Evolutionary conservation across 30 jellyfish, hydroid and myxozoan genomes (phyloP).

Genomic region (Sanderia malayensis): DNA sequence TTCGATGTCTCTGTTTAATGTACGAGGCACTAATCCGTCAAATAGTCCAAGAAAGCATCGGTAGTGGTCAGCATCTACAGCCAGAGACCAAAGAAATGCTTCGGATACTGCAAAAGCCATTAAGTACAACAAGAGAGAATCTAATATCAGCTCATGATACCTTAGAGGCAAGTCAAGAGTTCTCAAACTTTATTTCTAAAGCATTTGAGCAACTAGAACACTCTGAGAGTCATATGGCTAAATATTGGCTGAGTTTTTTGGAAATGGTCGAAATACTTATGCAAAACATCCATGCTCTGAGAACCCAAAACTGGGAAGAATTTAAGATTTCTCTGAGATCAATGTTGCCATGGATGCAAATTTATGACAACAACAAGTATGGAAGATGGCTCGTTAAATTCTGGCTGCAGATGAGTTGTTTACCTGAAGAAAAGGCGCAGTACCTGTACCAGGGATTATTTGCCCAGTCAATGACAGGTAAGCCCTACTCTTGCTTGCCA

Average conservation of each 20-base stretch:
- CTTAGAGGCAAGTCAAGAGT: slow-evolving; percentile 56
- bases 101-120: too few relatives aligned
- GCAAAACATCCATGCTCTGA: slow-evolving; percentile 30
- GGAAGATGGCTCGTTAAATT: slow-evolving; percentile 26
- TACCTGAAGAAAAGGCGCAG: slow-evolving; percentile 27
- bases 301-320: slow-evolving; percentile 38
- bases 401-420: slow-evolving; percentile 25
- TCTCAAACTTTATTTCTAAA: slow-evolving; percentile 39
- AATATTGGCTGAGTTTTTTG: slow-evolving; percentile 36
- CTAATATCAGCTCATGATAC: slow-evolving; percentile 28
- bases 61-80: slow-evolving; percentile 30
- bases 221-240: slow-evolving; percentile 53
- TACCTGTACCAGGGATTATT: slow-evolving; percentile 7
- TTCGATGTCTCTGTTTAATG: slow-evolving; percentile 38
- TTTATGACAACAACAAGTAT: slow-evolving; percentile 44
- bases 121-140: slow-evolving; percentile 44
- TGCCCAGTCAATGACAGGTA: slow-evolving; percentile 48
- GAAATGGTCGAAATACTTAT: slow-evolving; percentile 40
- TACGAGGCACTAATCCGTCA: slow-evolving; percentile 29
- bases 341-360: slow-evolving; percentile 55
- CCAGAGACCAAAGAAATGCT: slow-evolving; percentile 37
- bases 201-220: slow-evolving; percentile 37
- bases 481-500: slow-evolving; percentile 26
- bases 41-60: slow-evolving; percentile 12
- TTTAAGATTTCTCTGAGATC: slow-evolving; percentile 33